Evolutionary conservation across 2,888 invertebrate species (phyloP), one percentile per base, ranked within the genome.

Genomic region (Cataglyphis rosenhaueri): DNA sequence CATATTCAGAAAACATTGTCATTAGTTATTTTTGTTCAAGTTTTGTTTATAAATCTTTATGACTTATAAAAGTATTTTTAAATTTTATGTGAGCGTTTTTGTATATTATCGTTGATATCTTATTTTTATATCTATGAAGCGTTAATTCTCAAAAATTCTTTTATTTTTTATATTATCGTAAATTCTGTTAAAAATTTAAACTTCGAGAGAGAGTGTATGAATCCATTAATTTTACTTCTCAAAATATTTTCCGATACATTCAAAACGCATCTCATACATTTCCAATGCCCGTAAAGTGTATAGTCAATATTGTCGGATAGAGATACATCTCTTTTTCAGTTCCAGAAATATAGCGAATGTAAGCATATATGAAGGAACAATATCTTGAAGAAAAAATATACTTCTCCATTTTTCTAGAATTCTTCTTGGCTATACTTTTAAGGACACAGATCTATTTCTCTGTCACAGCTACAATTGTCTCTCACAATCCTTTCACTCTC

Each of bases 271-370:
- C 32, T 52, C 44, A 35, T 70, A 55, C 44, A 32, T 78, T 32
- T 44, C 35, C 71, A 38, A 18, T 70, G 21, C 44, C 70, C 41
- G 44, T 44, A 59, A 71, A 71, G 59, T 75, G 48, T 57, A 48
- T 66, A 78, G 73, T 71, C 78, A 70, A 71, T 79, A 71, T n/a
- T 35, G 25, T 59, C 44, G 21, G 57, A 59, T 44, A 44, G 57
- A 78, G 41, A 70, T 57, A 44, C 44, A 41, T 79, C 38, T 68
- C 55, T 59, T 44, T 79, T 32, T 78, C 59, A 57, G 15, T 59
- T 70, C 32, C 57, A 32, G 12, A n/a, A 70, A 70, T 57, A 57
- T 32, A 55, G 38, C 35, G n/a, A 35, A 44, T 35, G 18, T 41
- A 55, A 25, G 44, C 57, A 78, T 57, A 78, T 41, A 68, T 29